A percentile compares a stretch with the other conserved stretches of the same genome.
Conservation (phyloP, 2,113 vertebrate species). For the Octodon degus region DNA sequence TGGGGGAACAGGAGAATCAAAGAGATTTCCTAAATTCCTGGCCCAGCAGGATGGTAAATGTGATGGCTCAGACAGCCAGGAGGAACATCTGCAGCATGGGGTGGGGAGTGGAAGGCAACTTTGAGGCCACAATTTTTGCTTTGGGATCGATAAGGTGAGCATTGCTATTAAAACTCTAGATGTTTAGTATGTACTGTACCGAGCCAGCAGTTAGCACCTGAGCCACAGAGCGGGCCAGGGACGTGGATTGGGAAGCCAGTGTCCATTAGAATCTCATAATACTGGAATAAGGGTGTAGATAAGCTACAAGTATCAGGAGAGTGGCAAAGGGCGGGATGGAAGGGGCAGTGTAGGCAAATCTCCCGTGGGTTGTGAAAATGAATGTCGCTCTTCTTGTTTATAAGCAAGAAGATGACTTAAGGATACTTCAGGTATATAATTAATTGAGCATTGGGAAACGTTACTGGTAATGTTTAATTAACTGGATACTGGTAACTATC, state of each 20-base stretch:
- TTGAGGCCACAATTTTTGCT: background rate
- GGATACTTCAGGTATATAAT: background rate
- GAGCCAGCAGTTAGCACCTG: background rate
- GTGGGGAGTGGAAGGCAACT: background rate
- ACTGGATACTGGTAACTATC: too few species aligned
- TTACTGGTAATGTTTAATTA: too few species aligned
- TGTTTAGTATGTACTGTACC: background rate
- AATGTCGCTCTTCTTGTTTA: background rate
- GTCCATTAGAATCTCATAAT: background rate
- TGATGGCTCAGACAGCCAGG: background rate
- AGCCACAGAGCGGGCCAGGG: background rate
- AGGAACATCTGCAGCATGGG: background rate
- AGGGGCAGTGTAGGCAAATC: background rate
- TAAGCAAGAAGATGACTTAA: background rate
- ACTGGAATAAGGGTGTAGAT: background rate
- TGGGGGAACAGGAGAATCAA: background rate
- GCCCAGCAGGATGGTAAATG: background rate
- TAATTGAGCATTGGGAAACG: background rate
- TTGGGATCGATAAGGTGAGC: background rate
- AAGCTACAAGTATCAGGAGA: background rate
- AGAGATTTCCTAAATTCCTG: background rate
- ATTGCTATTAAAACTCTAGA: background rate
- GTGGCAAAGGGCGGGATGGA: background rate
- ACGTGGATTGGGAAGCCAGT: background rate
- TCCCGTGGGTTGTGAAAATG: background rate